Evolutionary conservation across 2,113 vertebrate species (phyloP).

Genomic region (Elephantulus edwardii): DNA sequence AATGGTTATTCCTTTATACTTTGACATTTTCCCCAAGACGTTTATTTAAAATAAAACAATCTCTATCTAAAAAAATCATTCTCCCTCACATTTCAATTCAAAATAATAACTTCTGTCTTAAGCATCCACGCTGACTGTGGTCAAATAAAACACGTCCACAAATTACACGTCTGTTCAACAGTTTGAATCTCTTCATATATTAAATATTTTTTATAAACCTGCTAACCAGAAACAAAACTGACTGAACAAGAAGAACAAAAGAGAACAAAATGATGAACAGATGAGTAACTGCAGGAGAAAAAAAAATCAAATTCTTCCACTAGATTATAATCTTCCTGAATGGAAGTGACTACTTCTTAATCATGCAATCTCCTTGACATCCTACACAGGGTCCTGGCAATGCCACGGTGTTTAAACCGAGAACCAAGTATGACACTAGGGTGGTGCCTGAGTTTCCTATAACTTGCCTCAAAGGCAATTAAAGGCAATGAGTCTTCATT

Average conservation of each 20-base stretch:
- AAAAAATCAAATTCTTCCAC: neutral
- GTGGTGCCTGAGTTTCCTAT: too few relatives aligned
- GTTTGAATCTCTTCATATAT: neutral
- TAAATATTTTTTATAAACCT: neutral
- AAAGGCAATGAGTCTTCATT: neutral
- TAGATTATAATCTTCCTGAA: neutral
- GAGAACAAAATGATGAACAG: neutral
- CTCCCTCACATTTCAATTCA: neutral
- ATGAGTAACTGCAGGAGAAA: neutral
- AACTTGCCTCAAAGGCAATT: neutral
- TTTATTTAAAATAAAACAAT: neutral
- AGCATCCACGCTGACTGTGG: neutral
- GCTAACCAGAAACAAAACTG: neutral
- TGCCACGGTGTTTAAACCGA: neutral
- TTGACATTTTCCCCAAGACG: neutral
- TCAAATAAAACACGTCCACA: neutral
- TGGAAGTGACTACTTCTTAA: neutral
- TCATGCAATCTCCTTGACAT: neutral
- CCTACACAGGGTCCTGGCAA: neutral
- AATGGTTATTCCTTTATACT: neutral
- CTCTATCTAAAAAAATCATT: slow-evolving; percentile 1
- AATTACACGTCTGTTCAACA: neutral
- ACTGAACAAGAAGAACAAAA: neutral
- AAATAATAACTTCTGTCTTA: neutral
- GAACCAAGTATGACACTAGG: neutral